These are phyloP conservation scores for Yponomeuta plumbellus DNA, from an alignment of 2,888 invertebrate genomes.

Conservation along the genomic window DNA sequence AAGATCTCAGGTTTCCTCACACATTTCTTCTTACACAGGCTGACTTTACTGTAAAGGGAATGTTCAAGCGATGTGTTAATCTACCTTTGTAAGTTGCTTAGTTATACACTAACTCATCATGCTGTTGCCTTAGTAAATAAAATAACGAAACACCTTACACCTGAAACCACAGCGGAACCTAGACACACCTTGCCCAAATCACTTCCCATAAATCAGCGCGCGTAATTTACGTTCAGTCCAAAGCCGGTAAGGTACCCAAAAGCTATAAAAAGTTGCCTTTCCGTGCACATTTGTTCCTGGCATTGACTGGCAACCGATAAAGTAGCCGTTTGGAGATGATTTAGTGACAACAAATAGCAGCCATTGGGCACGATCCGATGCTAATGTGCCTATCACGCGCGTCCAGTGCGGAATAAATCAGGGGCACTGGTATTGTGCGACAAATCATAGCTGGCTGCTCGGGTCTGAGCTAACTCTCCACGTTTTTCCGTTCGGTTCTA, in stretches of 20 bases:
- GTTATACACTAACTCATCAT: too few relatives aligned
- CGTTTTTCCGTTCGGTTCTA: too few relatives aligned
- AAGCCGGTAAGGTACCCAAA: too few relatives aligned
- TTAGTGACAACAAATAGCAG: conserved; percentile 13
- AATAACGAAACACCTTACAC: too few relatives aligned
- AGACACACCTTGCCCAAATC: neutral
- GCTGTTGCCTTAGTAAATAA: too few relatives aligned
- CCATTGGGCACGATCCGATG: conserved; percentile 16
- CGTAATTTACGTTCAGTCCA: too few relatives aligned
- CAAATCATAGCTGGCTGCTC: conserved; percentile 8
- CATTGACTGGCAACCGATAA: neutral
- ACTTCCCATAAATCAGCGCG: too few relatives aligned
- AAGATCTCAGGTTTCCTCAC: too few relatives aligned
- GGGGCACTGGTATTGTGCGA: neutral
- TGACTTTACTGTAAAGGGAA: too few relatives aligned
- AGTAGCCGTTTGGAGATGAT: conserved; percentile 4
- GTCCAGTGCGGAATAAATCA: conserved; percentile 14
- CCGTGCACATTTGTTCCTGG: neutral
- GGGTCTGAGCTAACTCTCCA: neutral
- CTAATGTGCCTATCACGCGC: conserved; percentile 16
- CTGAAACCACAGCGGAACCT: neutral
- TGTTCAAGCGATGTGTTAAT: too few relatives aligned
- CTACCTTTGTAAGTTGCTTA: too few relatives aligned
- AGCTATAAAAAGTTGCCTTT: neutral
- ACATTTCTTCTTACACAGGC: too few relatives aligned